phyloP scores from a whole-genome alignment of 2,888 invertebrate genomes.

The Diarsia rubi region DNA sequence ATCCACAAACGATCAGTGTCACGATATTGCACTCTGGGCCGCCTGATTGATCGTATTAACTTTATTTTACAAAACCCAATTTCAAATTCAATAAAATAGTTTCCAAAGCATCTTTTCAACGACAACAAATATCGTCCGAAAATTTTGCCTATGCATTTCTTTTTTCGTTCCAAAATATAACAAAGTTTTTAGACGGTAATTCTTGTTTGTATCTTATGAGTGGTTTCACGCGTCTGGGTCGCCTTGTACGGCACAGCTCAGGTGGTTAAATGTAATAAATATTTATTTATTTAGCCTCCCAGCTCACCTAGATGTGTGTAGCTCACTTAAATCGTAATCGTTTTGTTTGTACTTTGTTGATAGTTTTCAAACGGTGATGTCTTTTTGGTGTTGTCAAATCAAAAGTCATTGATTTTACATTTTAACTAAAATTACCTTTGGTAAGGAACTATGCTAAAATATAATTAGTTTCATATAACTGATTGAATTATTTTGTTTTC shows the following conservation, averaged over 20 bases:
- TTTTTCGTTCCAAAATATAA: slow-evolving; percentile 15
- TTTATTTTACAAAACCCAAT: slow-evolving; percentile 57
- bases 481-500: slow-evolving; percentile 31
- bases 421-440: slow-evolving; percentile 1
- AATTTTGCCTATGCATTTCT: slow-evolving; percentile 30
- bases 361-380: not conserved
- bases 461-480: slow-evolving; percentile 43
- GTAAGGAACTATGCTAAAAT: slow-evolving; percentile 8
- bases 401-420: not conserved
- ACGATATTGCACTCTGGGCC: slow-evolving; percentile 2
- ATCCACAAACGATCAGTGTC: not conserved
- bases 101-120: slow-evolving; percentile 5
- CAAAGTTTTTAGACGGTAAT: slow-evolving; percentile 28
- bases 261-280: not conserved
- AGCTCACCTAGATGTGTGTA: not conserved
- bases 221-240: not conserved
- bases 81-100: slow-evolving; percentile 13
- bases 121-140: slow-evolving; percentile 45
- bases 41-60: slow-evolving; percentile 33
- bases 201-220: slow-evolving; percentile 17
- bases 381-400: not conserved
- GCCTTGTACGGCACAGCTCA: not conserved
- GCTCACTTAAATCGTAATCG: slow-evolving; percentile 8
- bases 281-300: not conserved
- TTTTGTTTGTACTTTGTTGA: slow-evolving; percentile 2